Percentiles rank a stretch among this genome's conserved stretches.
Evolutionary conservation across 2,888 invertebrate species (phyloP).

Genomic region (Agrotis puta): DNA sequence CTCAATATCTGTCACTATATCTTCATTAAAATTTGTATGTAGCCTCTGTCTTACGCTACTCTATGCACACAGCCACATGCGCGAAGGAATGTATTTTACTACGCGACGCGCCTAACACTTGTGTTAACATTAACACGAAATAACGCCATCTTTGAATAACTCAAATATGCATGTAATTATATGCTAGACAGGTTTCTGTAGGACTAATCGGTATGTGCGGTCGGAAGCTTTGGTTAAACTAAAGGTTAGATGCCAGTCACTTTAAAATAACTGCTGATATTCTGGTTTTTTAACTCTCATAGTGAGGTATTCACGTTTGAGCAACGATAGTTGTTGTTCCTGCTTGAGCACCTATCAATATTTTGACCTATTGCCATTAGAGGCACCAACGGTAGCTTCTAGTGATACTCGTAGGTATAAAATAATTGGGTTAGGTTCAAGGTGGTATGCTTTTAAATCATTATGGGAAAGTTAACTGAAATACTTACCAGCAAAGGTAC

Average conservation of each 20-base stretch:
- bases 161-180: slow-evolving; percentile 50
- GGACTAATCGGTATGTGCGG: slow-evolving; percentile 40
- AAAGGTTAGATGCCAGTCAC: not conserved
- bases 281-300: not conserved
- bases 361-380: not conserved
- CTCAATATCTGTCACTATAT: too few relatives aligned
- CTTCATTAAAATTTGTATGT: not conserved
- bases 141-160: slow-evolving; percentile 57
- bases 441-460: too few relatives aligned
- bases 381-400: not conserved
- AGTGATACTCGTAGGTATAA: too few relatives aligned
- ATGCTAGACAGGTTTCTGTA: slow-evolving; percentile 33
- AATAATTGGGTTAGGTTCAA: too few relatives aligned
- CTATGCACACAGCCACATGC: slow-evolving; percentile 59
- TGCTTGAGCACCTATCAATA: not conserved
- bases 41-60: slow-evolving; percentile 51
- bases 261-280: not conserved
- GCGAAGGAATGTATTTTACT: slow-evolving; percentile 65
- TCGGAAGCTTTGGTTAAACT: slow-evolving; percentile 4
- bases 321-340: too few relatives aligned
- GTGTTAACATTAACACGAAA: slow-evolving; percentile 68
- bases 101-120: slow-evolving; percentile 65
- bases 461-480: too few relatives aligned
- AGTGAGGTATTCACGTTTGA: too few relatives aligned
- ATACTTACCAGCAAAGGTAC: too few relatives aligned